Conservation (phyloP, 2,113 vertebrate species). For the Elaphurus davidianus region DNA sequence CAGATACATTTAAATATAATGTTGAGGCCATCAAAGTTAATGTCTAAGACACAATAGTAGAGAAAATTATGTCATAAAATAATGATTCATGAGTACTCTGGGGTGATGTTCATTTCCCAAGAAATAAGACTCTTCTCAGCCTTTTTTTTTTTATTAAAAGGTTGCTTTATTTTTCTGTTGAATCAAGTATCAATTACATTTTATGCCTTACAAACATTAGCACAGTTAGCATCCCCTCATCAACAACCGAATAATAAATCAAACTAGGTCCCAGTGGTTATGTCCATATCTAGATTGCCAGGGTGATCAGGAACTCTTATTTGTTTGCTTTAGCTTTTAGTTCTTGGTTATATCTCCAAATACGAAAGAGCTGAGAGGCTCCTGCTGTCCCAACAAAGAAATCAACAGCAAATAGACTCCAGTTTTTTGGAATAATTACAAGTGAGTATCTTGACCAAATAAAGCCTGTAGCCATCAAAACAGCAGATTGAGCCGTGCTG, state of each 20-base stretch:
- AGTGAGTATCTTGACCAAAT: constrained; percentile 99
- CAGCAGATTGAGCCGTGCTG: constrained; percentile 92
- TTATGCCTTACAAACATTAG: not conserved
- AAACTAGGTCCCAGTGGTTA: constrained; percentile 74
- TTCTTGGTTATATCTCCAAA: constrained; percentile 93
- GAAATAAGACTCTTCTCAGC: not conserved
- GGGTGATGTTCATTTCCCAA: not conserved
- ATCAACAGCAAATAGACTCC: constrained; percentile 97
- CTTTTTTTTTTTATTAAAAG: constrained; percentile 36
- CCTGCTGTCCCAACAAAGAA: constrained; percentile 95
- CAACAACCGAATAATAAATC: constrained; percentile 63
- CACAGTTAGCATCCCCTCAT: constrained; percentile 35
- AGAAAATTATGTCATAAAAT: not conserved
- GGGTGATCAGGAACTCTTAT: constrained; percentile 63
- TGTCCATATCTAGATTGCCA: constrained; percentile 56
- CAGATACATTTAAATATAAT: not conserved
- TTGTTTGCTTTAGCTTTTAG: constrained; percentile 84
- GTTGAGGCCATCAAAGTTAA: not conserved
- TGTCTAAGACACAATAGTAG: not conserved
- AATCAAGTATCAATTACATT: constrained; percentile 31
- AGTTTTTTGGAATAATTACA: constrained; percentile 99
- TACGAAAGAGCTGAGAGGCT: constrained; percentile 92
- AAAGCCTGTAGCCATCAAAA: constrained; percentile 95
- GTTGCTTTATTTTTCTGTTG: constrained; percentile 64
- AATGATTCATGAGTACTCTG: no score